Evolutionary conservation across 2,797 vertebrate genomes (phyloP).

Genomic region (Mastacembelus armatus): DNA sequence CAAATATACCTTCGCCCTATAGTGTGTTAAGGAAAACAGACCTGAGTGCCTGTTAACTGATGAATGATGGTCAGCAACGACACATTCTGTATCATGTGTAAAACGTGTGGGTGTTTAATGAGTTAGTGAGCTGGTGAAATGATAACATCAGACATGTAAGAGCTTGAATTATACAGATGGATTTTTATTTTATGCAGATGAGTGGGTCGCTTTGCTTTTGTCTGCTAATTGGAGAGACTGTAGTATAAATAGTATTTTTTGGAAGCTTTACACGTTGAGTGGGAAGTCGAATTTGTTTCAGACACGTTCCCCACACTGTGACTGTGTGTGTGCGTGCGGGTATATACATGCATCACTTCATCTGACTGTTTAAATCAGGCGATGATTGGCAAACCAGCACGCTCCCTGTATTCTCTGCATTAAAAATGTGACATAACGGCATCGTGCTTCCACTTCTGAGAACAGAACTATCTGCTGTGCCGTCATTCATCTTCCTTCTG

Average conservation of each 20-base stretch:
- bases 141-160: slow-evolving; percentile 24
- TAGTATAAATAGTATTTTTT: slow-evolving; percentile 60
- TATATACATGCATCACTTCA: slow-evolving; percentile 6
- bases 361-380: slow-evolving; percentile 60
- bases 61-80: not conserved
- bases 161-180: slow-evolving; percentile 4
- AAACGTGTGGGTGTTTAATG: slow-evolving; percentile 11
- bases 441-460: slow-evolving; percentile 28
- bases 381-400: slow-evolving; percentile 31
- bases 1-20: not conserved
- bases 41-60: no score
- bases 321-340: not conserved
- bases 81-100: not conserved
- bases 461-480: slow-evolving; percentile 45
- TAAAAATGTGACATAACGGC: slow-evolving; percentile 56
- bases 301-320: slow-evolving; percentile 26
- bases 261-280: slow-evolving; percentile 43
- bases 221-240: slow-evolving; percentile 51
- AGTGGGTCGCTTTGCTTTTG: slow-evolving; percentile 40
- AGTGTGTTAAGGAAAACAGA: not conserved
- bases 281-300: slow-evolving; percentile 41
- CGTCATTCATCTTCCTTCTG: slow-evolving; percentile 62
- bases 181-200: slow-evolving; percentile 18
- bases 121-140: slow-evolving; percentile 23
- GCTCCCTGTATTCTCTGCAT: slow-evolving; percentile 53